Percentiles rank a stretch among this genome's conserved stretches.
Evolutionary conservation across 2,113 vertebrate genomes (phyloP).

Genomic region (Alethe castanea): DNA sequence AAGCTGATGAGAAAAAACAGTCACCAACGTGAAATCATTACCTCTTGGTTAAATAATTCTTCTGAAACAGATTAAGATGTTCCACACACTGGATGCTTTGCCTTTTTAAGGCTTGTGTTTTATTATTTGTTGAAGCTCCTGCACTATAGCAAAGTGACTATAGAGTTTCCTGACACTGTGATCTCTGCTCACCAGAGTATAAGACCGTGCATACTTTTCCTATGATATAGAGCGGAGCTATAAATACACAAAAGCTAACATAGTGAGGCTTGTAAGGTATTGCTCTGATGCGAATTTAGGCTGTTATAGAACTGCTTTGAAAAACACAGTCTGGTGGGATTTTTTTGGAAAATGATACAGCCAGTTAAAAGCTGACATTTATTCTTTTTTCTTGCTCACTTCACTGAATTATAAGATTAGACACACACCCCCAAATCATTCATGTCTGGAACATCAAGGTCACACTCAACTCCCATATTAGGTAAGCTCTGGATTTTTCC

Average conservation of each 20-base stretch:
- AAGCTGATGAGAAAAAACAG: not conserved
- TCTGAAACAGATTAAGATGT: not conserved
- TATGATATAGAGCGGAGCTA: conserved; percentile 7
- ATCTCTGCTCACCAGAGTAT: not conserved
- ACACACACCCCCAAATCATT: not conserved
- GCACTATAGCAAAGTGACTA: not conserved
- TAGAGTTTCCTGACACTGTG: not conserved
- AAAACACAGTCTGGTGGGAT: not conserved
- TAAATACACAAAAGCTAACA: not conserved
- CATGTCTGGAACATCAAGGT: not conserved
- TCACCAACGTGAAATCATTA: not conserved
- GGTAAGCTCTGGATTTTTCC: not conserved
- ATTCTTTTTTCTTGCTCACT: not conserved
- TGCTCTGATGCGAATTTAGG: not conserved
- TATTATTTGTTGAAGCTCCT: not conserved
- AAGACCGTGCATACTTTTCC: not conserved
- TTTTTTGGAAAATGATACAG: not conserved
- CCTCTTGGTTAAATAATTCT: not conserved
- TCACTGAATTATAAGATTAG: not conserved
- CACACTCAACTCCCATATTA: not conserved
- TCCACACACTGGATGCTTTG: not conserved
- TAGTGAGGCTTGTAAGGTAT: not conserved
- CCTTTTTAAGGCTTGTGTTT: not conserved
- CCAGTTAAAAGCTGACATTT: not conserved
- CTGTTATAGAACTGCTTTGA: not conserved